Conservation (phyloP, 2,797 vertebrate species). For the Tangara arthus region DNA sequence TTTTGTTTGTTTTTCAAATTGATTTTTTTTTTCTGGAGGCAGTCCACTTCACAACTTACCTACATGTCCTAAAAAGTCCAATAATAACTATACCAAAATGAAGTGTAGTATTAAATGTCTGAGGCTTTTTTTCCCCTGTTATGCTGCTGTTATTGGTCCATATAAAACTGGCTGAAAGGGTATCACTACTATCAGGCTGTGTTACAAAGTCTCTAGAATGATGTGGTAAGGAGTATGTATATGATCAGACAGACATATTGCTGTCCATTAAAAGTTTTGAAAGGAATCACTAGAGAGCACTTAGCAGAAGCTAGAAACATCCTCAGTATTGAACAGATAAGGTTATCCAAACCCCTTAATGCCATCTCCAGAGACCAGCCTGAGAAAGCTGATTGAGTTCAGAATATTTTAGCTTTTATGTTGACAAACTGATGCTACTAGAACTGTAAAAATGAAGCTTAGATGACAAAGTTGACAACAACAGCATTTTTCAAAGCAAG, state of each 20-base stretch:
- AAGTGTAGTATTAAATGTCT: background rate
- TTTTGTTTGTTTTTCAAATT: background rate
- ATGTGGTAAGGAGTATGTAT: background rate
- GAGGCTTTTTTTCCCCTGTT: background rate
- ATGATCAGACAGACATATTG: background rate
- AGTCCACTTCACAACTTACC: background rate
- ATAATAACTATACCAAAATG: background rate
- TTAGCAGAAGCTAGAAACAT: background rate
- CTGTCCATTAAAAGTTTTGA: slow-evolving; percentile 2
- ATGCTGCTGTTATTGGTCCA: background rate
- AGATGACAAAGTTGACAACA: slow-evolving; percentile 8
- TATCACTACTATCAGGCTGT: background rate
- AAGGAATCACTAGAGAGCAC: background rate
- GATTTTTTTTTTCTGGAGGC: background rate
- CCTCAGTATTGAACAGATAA: background rate
- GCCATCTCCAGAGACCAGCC: background rate
- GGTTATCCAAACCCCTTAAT: background rate
- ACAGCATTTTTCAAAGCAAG: background rate
- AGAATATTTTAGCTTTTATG: slow-evolving; percentile 33
- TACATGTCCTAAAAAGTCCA: background rate
- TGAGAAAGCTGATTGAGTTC: slow-evolving; percentile 22
- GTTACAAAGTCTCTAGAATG: background rate
- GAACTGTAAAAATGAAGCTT: slow-evolving; percentile 20
- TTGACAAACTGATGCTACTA: slow-evolving; percentile 18
- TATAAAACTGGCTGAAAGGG: background rate